These are phyloP conservation scores for Colinus virginianus DNA, from an alignment of 2,113 vertebrate species.

Conservation along the genomic window DNA sequence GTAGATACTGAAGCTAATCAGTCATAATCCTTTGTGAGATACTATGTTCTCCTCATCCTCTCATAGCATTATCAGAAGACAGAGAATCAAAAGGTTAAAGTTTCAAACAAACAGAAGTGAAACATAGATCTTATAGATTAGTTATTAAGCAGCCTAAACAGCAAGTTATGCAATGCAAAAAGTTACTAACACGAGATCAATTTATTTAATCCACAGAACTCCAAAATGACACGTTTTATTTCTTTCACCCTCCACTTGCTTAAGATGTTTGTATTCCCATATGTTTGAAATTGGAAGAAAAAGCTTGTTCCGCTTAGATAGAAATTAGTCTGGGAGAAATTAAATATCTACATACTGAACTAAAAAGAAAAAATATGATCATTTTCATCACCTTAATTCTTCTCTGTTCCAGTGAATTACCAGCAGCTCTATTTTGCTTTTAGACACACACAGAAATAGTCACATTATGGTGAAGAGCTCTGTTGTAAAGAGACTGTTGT, in stretches of 20 bases:
- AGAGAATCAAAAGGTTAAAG: neutral
- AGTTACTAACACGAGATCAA: neutral
- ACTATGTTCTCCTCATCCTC: neutral
- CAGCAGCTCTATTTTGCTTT: neutral
- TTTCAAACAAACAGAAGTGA: neutral
- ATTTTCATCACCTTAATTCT: neutral
- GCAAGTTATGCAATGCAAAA: neutral
- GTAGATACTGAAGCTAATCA: neutral
- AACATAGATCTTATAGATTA: neutral
- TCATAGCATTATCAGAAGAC: neutral
- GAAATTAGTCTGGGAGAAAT: neutral
- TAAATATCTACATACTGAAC: neutral
- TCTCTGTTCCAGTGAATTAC: neutral
- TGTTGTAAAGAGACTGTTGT: neutral
- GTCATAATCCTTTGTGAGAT: neutral
- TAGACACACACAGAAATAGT: neutral
- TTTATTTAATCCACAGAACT: neutral
- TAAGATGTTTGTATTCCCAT: neutral
- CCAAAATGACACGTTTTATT: neutral
- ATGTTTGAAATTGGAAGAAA: neutral
- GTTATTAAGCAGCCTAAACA: neutral
- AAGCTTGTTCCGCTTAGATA: neutral
- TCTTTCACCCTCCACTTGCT: neutral
- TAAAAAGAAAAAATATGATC: neutral
- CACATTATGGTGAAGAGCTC: neutral